Conservation (phyloP, 2,113 vertebrate genomes). For the Tonatia bakeri region DNA sequence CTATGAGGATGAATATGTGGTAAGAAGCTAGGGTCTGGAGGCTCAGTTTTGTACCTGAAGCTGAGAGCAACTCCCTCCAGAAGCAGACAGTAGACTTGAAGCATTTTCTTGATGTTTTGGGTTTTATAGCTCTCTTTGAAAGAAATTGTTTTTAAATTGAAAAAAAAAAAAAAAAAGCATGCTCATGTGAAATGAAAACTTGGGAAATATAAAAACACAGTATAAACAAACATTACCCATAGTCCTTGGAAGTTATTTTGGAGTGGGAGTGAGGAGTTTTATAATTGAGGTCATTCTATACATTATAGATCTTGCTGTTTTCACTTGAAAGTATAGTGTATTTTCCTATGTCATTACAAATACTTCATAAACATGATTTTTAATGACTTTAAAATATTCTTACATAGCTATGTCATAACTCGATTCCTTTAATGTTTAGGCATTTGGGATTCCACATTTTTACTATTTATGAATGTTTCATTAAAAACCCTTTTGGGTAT, state of each 20-base stretch:
- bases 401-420: background rate
- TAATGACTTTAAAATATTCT: background rate
- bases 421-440: background rate
- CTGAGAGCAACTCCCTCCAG: background rate
- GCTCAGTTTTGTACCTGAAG: background rate
- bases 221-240: background rate
- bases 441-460: background rate
- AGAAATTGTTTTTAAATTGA: background rate
- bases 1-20: conserved; percentile 88
- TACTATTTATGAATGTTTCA: background rate
- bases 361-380: background rate
- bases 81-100: background rate
- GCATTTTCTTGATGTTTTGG: background rate
- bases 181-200: background rate
- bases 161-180: background rate
- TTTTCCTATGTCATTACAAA: background rate
- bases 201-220: background rate
- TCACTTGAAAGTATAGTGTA: background rate
- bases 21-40: conserved; percentile 66
- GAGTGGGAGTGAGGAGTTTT: fast-evolving
- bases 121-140: background rate
- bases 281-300: background rate
- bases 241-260: background rate
- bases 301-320: background rate
- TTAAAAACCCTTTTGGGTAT: background rate